phyloP scores from a whole-genome alignment of 2,888 invertebrate genomes.

The Mechanitis messenoides region DNA sequence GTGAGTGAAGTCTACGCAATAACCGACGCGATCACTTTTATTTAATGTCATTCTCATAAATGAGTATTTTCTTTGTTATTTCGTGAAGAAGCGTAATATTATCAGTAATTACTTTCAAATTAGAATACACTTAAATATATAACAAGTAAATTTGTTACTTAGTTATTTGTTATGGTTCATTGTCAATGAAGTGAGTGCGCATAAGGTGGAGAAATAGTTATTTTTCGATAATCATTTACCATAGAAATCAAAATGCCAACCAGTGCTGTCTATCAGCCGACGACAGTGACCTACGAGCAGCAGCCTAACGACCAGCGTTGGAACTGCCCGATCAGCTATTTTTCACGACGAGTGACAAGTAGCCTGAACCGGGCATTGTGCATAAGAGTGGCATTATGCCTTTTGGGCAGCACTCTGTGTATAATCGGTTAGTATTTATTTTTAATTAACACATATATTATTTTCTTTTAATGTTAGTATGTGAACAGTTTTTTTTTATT shows the following conservation, averaged over 20 bases:
- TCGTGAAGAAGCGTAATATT: not conserved
- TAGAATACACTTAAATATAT: conserved; percentile 4
- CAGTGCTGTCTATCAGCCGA: conserved; percentile 86
- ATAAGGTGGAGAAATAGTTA: conserved; percentile 22
- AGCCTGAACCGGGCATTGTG: conserved; percentile 65
- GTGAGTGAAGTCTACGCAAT: conserved; percentile 3
- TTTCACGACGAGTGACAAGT: conserved; percentile 70
- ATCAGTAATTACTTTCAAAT: not conserved
- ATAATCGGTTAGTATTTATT: conserved; percentile 56
- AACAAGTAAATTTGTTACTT: conserved; percentile 7
- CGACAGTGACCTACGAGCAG: conserved; percentile 85
- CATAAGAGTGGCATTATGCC: conserved; percentile 60
- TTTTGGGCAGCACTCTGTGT: conserved; percentile 62
- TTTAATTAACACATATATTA: not conserved
- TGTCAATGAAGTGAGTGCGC: conserved; percentile 29
- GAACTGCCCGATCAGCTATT: conserved; percentile 76
- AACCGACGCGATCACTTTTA: conserved; percentile 1
- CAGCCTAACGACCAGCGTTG: conserved; percentile 75
- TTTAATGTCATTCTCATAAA: not conserved
- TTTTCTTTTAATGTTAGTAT: not conserved
- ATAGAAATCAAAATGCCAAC: conserved; percentile 76
- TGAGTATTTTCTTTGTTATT: conserved; percentile 1
- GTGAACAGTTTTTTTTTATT: not conserved
- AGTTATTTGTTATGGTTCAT: conserved; percentile 8
- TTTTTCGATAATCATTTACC: conserved; percentile 27